Evolutionary conservation across 2,113 vertebrate genomes (phyloP).

Genomic region (Prietella phreatophila): DNA sequence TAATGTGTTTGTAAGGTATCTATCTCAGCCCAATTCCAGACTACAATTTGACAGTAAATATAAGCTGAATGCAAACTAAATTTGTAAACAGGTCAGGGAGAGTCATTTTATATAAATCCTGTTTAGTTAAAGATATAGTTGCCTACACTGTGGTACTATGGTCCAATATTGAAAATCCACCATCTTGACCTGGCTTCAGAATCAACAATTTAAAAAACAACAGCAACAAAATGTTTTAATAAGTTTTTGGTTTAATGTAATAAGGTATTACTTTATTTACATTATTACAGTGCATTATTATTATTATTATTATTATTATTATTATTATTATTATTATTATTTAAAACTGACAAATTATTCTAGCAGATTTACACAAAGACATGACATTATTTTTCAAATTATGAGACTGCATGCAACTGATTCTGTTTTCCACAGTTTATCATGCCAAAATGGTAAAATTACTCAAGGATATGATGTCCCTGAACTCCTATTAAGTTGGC

Average conservation of each 20-base stretch:
- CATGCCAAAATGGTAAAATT: background rate
- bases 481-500: conserved; percentile 6
- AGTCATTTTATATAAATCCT: background rate
- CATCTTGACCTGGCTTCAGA: background rate
- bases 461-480: background rate
- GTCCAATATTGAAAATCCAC: background rate
- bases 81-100: no score
- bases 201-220: background rate
- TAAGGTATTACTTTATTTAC: background rate
- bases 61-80: no score
- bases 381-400: background rate
- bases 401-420: background rate
- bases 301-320: no score
- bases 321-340: no score
- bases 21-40: background rate
- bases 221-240: background rate
- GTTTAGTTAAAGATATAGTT: background rate
- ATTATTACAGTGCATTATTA: background rate
- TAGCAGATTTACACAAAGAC: background rate
- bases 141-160: background rate
- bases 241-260: background rate
- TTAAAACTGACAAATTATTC: background rate
- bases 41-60: background rate
- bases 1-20: background rate
- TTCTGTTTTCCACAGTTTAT: background rate